These are phyloP conservation scores for Bombyx mori DNA, from an alignment of 1,140 invertebrate species.

Conservation along the genomic window DNA sequence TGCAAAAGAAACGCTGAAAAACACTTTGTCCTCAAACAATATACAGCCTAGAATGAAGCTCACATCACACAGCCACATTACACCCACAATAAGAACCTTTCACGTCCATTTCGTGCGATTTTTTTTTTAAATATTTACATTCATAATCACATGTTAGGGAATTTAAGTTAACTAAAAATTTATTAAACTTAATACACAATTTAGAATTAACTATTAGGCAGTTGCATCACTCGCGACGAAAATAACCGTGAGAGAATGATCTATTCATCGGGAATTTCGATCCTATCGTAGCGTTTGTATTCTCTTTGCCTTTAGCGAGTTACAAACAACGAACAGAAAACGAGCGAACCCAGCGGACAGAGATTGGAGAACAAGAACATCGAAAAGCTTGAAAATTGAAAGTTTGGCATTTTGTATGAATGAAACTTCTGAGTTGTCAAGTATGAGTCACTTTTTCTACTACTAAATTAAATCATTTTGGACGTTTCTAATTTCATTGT, in stretches of 20 bases:
- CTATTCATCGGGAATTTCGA: not conserved
- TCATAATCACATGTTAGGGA: slow-evolving; percentile 52
- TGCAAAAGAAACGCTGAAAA: not conserved
- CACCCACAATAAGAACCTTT: slow-evolving; percentile 49
- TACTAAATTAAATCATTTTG: not conserved
- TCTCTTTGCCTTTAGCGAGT: too few relatives aligned
- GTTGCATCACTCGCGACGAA: slow-evolving; percentile 29
- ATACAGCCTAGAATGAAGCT: slow-evolving; percentile 12
- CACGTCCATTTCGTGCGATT: slow-evolving; percentile 53
- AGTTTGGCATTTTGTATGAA: not conserved
- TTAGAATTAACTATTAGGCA: not conserved
- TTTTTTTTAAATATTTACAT: slow-evolving; percentile 52
- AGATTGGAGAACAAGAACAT: slow-evolving; percentile 14
- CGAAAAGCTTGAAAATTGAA: slow-evolving; percentile 14
- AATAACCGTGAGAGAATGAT: slow-evolving; percentile 6
- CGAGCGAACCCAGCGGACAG: not conserved
- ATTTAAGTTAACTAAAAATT: slow-evolving; percentile 4
- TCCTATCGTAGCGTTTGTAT: too few relatives aligned
- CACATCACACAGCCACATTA: slow-evolving; percentile 25
- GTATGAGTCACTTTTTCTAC: not conserved
- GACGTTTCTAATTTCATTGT: too few relatives aligned
- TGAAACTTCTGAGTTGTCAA: slow-evolving; percentile 2
- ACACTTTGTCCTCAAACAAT: not conserved
- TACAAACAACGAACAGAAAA: too few relatives aligned
- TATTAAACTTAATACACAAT: slow-evolving; percentile 16